Evolutionary conservation across 2,113 vertebrate species (phyloP).

Genomic region (Lethenteron reissneri): DNA sequence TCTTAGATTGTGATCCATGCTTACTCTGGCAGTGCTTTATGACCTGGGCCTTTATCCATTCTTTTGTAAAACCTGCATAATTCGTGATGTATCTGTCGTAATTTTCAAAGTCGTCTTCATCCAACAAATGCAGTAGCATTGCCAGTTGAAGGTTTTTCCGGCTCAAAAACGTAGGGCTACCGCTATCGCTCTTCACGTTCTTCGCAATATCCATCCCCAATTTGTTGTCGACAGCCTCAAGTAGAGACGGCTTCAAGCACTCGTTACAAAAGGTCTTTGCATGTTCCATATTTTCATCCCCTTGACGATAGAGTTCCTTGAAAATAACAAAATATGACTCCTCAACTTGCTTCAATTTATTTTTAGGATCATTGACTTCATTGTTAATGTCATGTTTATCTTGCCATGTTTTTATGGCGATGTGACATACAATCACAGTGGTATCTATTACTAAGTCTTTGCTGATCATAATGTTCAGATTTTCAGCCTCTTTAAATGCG

Average conservation of each 20-base stretch:
- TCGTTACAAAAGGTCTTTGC: slow-evolving; percentile 6
- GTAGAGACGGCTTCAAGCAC: slow-evolving; percentile 6
- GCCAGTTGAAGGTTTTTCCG: slow-evolving; percentile 8
- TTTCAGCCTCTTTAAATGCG: neutral
- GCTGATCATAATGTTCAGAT: neutral
- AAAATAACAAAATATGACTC: slow-evolving; percentile 5
- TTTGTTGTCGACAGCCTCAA: neutral
- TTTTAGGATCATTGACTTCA: neutral
- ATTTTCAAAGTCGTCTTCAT: neutral
- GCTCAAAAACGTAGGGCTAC: neutral
- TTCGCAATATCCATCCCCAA: slow-evolving; percentile 7
- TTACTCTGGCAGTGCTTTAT: neutral
- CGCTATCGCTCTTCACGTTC: neutral
- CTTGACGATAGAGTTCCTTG: slow-evolving; percentile 1
- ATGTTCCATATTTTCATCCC: slow-evolving; percentile 6
- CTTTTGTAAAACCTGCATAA: neutral
- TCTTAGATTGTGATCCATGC: neutral
- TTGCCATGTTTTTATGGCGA: slow-evolving; percentile 4
- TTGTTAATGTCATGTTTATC: neutral
- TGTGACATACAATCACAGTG: neutral
- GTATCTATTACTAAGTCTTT: slow-evolving; percentile 2
- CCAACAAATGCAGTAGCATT: slow-evolving; percentile 8
- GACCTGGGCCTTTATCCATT: slow-evolving; percentile 8
- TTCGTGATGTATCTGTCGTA: slow-evolving; percentile 7
- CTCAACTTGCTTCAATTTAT: slow-evolving; percentile 4